phyloP scores from a whole-genome alignment of 2,888 invertebrate species.

The Cataglyphis rosenhaueri region DNA sequence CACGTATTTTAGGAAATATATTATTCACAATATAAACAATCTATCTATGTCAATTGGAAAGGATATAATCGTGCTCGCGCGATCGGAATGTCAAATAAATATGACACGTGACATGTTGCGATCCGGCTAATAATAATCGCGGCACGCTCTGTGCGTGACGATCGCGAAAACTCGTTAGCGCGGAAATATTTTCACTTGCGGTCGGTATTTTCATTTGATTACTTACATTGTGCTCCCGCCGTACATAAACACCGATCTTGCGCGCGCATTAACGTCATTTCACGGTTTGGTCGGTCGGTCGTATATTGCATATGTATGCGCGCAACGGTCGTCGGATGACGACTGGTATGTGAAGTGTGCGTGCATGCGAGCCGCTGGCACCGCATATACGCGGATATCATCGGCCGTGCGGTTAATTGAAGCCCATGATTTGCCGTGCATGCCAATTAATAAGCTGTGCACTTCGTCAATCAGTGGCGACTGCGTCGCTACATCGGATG shows the following conservation, averaged over 20 bases:
- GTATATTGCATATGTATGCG: background rate
- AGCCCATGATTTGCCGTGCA: slow-evolving; percentile 56
- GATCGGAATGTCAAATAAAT: background rate
- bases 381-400: slow-evolving; percentile 37
- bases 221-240: background rate
- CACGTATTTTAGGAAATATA: background rate
- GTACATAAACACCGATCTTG: background rate
- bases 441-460: slow-evolving; percentile 65
- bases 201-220: slow-evolving; percentile 8
- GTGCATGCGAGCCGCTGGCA: slow-evolving; percentile 22
- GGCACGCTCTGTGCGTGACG: background rate
- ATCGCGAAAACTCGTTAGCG: slow-evolving; percentile 26
- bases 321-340: slow-evolving; percentile 26
- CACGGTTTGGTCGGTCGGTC: slow-evolving; percentile 32
- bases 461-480: slow-evolving; percentile 50
- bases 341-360: slow-evolving; percentile 18
- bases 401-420: slow-evolving; percentile 59
- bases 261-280: slow-evolving; percentile 37
- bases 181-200: slow-evolving; percentile 19
- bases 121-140: slow-evolving; percentile 25
- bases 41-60: background rate
- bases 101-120: background rate
- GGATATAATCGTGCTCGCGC: background rate
- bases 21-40: background rate
- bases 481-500: slow-evolving; percentile 54